Conservation (phyloP, 2,888 invertebrate species). For the Steinernema carpocapsae region DNA sequence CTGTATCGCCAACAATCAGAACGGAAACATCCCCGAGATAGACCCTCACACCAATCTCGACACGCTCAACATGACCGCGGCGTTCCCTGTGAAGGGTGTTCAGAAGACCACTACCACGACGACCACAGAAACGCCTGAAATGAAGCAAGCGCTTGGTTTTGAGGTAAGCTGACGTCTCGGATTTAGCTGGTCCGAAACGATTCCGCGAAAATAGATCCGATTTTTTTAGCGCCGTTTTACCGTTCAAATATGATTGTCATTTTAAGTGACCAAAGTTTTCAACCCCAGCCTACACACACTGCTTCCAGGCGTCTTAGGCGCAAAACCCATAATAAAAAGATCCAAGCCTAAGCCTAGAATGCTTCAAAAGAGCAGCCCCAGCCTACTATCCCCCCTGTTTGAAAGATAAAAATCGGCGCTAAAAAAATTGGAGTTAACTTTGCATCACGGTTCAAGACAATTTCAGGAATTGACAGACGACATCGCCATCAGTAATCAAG, state of each 20-base stretch:
- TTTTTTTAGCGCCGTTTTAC: too few species aligned
- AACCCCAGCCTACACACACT: too few species aligned
- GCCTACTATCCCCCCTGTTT: too few species aligned
- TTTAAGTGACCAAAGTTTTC: slow-evolving; percentile 4
- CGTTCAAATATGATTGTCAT: too few species aligned
- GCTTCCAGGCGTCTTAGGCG: too few species aligned
- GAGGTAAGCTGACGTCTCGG: slow-evolving; percentile 54
- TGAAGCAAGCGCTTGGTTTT: slow-evolving; percentile 62
- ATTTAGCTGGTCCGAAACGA: background rate
- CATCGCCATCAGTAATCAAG: slow-evolving; percentile 65
- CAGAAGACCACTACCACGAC: slow-evolving; percentile 56
- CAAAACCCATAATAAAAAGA: too few species aligned
- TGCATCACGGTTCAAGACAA: too few species aligned
- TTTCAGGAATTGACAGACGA: slow-evolving; percentile 67
- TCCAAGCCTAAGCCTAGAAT: too few species aligned
- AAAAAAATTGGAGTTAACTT: too few species aligned
- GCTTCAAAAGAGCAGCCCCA: too few species aligned
- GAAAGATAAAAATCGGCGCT: too few species aligned
- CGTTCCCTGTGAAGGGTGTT: slow-evolving; percentile 34
- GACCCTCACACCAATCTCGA: slow-evolving; percentile 60
- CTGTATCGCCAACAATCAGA: slow-evolving; percentile 63
- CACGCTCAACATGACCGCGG: slow-evolving; percentile 48
- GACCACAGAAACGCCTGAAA: slow-evolving; percentile 65
- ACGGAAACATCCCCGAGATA: slow-evolving; percentile 66
- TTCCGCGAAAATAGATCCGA: background rate